These are phyloP conservation scores for Pristionchus arcanus DNA, from an alignment of 2,888 invertebrate genomes.

Conservation along the genomic window DNA sequence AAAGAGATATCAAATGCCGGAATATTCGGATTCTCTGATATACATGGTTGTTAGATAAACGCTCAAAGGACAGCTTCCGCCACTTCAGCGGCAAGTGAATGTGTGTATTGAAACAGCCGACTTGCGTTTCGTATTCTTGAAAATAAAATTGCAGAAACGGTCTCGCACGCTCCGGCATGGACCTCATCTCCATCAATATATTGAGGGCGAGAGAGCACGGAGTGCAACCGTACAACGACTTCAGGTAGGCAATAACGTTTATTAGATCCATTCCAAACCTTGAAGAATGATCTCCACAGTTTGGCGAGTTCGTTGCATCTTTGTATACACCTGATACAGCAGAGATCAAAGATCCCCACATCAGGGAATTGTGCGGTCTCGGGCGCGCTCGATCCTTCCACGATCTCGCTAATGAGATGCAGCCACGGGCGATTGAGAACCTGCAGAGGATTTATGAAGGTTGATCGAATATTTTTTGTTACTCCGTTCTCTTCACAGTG, in stretches of 20 bases:
- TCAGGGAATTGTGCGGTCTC: slow-evolving; percentile 72
- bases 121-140: too few species aligned
- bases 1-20: too few species aligned
- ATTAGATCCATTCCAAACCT: background rate
- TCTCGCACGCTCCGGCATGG: slow-evolving; percentile 88
- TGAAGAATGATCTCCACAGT: background rate
- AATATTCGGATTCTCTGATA: too few species aligned
- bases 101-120: too few species aligned
- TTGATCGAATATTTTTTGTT: slow-evolving; percentile 54
- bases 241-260: slow-evolving; percentile 57
- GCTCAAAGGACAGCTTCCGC: too few species aligned
- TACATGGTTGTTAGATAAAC: background rate
- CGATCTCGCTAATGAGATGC: slow-evolving; percentile 71
- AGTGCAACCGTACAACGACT: slow-evolving; percentile 72
- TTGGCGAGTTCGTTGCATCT: too few species aligned
- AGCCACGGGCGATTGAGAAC: slow-evolving; percentile 65
- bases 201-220: slow-evolving; percentile 85
- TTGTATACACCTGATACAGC: too few species aligned
- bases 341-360: slow-evolving; percentile 24
- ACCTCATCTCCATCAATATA: slow-evolving; percentile 92
- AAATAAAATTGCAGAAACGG: slow-evolving; percentile 83
- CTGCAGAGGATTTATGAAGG: slow-evolving; percentile 72
- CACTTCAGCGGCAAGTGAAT: too few species aligned
- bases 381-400: slow-evolving; percentile 66
- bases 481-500: background rate